Conservation (phyloP, 1,140 invertebrate species). For the Camponotus pennsylvanicus region DNA sequence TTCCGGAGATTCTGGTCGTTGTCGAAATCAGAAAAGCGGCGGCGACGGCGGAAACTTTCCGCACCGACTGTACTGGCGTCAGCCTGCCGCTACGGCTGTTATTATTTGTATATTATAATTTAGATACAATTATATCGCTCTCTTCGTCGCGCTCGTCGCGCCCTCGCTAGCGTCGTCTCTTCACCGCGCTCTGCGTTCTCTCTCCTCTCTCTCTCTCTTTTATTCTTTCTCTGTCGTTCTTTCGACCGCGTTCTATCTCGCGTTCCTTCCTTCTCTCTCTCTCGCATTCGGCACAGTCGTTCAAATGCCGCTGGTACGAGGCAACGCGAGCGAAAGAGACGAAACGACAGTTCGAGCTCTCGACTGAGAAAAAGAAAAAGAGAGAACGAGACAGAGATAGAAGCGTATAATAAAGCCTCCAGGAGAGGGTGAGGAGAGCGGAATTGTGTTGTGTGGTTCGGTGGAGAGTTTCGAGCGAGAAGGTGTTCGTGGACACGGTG, state of each 20-base stretch:
- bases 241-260: conserved; percentile 30
- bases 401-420: conserved; percentile 84
- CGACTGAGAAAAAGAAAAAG: conserved; percentile 4
- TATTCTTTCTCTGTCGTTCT: conserved; percentile 31
- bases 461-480: conserved; percentile 71
- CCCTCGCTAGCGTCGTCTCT: conserved; percentile 43
- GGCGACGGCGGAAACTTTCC: conserved; percentile 75
- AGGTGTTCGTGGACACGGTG: conserved; percentile 70
- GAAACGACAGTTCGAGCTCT: conserved; percentile 63
- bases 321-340: conserved; percentile 44
- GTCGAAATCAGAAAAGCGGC: conserved; percentile 45
- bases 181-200: conserved; percentile 20
- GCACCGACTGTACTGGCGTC: conserved; percentile 85
- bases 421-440: conserved; percentile 63
- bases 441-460: conserved; percentile 70
- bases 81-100: conserved; percentile 85
- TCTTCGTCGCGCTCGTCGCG: conserved; percentile 78
- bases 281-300: conserved; percentile 21
- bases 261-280: conserved; percentile 40
- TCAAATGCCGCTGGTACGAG: conserved; percentile 58
- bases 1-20: conserved; percentile 21
- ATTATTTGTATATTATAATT: conserved; percentile 87
- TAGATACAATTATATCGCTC: conserved; percentile 86
- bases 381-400: conserved; percentile 70
- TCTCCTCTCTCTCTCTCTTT: conserved; percentile 59